These are phyloP conservation scores for Allobates femoralis DNA, from an alignment of 2,797 vertebrate species.

Conservation along the genomic window DNA sequence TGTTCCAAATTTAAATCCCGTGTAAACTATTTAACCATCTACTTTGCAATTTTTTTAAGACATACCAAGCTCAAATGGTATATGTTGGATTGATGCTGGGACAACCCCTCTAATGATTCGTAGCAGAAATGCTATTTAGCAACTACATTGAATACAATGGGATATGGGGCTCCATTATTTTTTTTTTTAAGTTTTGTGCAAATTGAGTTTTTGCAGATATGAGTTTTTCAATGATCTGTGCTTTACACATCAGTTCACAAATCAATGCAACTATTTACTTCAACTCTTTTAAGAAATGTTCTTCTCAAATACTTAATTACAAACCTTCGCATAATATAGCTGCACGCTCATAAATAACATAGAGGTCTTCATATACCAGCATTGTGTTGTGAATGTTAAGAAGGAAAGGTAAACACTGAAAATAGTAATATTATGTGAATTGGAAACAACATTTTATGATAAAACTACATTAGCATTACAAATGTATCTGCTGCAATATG, in stretches of 20 bases:
- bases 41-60: neutral
- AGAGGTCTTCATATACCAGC: slow-evolving; percentile 13
- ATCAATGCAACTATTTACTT: slow-evolving; percentile 36
- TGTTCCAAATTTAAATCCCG: too few species aligned
- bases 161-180: neutral
- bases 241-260: slow-evolving; percentile 48
- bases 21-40: neutral
- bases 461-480: slow-evolving; percentile 54
- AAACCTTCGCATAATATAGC: slow-evolving; percentile 26
- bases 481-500: slow-evolving; percentile 52
- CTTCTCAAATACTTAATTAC: slow-evolving; percentile 46
- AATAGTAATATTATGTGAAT: slow-evolving; percentile 41
- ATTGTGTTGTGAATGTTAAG: slow-evolving; percentile 35
- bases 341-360: slow-evolving; percentile 30
- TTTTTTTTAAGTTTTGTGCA: neutral
- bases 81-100: neutral
- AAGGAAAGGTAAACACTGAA: slow-evolving; percentile 45
- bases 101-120: neutral
- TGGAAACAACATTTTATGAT: slow-evolving; percentile 43
- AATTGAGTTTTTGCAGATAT: slow-evolving; percentile 21
- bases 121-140: neutral
- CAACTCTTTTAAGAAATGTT: slow-evolving; percentile 41
- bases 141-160: neutral
- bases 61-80: neutral
- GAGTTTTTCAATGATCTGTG: slow-evolving; percentile 28